Evolutionary conservation across 2,888 invertebrate species (phyloP), one percentile per base, ranked within the genome.

Genomic region (Drosophila multiciliata): DNA sequence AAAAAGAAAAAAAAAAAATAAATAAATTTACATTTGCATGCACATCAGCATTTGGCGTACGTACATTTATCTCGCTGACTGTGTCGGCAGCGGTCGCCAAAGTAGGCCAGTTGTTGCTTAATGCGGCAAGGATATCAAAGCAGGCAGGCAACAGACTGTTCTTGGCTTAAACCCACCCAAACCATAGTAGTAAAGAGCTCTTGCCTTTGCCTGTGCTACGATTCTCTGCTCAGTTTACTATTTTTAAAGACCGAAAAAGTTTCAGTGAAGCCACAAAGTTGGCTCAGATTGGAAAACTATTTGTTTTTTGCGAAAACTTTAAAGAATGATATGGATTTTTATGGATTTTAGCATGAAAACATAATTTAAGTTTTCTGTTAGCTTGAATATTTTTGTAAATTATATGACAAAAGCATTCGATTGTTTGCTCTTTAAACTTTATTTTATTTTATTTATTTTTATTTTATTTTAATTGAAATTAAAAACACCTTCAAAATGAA

Each of bases 41-140:
- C 88, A 80, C 88, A 89, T 83, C 89, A 88, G 88, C 80, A 78
- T 77, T 75, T 83, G 83, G 79, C 86, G 83, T 66, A 80, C 80
- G 83, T 68, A 84, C 74, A 87, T 85, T 85, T 85, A 85, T 85
- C 85, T 85, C 78, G 72, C 67, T 74, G 63, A 83, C 84, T 75
- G 71, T 80, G 78, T 50, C 15, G 63, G 35, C 68, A 65, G 68
- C 50, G 65, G 70, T 69, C 66, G 75, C 66, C 64, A 73, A 74
- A 66, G 57, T 72, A 62, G 69, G 83, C 75, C 77, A 85, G 83
- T 78, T 72, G 80, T 66, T 65, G 78, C 82, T 66, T 68, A 73
- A 80, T 68, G 81, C 77, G 78, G 65, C 80, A 66, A 72, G 61
- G 61, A 77, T 65, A 65, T 65, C 74, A 55, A 73, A 49, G 32